A percentile compares a stretch with the other conserved stretches of the same genome.
Evolutionary conservation across 2,797 vertebrate species (phyloP).

Genomic region (Artibeus jamaicensis): DNA sequence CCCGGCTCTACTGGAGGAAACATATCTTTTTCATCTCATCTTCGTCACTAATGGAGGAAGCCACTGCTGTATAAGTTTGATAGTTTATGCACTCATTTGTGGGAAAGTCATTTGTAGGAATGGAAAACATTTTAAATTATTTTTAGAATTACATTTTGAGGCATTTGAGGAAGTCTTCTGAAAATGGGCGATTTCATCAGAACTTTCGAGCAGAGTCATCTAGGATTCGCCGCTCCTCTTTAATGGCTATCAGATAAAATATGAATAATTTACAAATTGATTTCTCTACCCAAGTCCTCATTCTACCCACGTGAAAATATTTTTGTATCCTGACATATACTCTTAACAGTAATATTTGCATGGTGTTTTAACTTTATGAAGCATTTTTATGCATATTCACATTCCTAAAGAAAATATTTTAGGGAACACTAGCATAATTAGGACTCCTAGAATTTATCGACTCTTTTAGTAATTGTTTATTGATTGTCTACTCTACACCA

Average conservation of each 20-base stretch:
- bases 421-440: conserved; percentile 14
- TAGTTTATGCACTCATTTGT: conserved; percentile 31
- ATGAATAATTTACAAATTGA: conserved; percentile 31
- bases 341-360: conserved; percentile 11
- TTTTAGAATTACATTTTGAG: conserved; percentile 66
- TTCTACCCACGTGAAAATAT: conserved; percentile 56
- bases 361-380: background rate
- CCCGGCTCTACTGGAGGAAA: background rate
- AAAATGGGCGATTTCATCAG: conserved; percentile 62
- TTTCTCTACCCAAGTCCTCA: conserved; percentile 9
- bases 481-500: background rate
- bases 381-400: conserved; percentile 14
- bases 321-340: conserved; percentile 34
- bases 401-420: background rate
- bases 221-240: conserved; percentile 54
- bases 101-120: conserved; percentile 31
- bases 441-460: background rate
- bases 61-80: conserved; percentile 39
- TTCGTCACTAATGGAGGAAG: conserved; percentile 55
- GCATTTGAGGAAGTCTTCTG: conserved; percentile 60
- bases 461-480: background rate
- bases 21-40: conserved; percentile 27
- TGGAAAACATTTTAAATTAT: conserved; percentile 45
- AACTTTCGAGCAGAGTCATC: conserved; percentile 53
- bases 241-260: conserved; percentile 47